A percentile compares a stretch with the other conserved stretches of the same genome.
Evolutionary conservation across 2,888 invertebrate genomes (phyloP).

Genomic region (Nemapogon koenigi): DNA sequence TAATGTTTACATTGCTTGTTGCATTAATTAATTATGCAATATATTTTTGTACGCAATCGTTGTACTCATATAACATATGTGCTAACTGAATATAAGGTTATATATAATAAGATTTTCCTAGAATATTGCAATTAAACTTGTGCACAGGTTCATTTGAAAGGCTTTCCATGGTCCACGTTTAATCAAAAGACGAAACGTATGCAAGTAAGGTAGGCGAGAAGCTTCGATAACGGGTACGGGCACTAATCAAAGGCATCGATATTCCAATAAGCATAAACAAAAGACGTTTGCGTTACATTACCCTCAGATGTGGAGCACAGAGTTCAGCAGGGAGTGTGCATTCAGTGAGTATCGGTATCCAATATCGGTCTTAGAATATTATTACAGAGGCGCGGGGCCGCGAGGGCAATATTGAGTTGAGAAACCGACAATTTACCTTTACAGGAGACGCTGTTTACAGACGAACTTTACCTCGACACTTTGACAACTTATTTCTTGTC

Average conservation of each 20-base stretch:
- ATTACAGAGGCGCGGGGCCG: constrained; percentile 43
- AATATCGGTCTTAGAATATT: constrained; percentile 53
- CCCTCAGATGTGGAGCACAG: constrained; percentile 30
- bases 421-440: constrained; percentile 60
- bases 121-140: no score
- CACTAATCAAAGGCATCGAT: constrained; percentile 13
- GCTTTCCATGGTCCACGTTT: no score
- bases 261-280: constrained; percentile 41
- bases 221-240: not conserved
- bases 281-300: constrained; percentile 46
- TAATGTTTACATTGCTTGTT: no score
- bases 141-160: no score
- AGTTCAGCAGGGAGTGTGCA: constrained; percentile 24
- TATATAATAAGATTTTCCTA: no score
- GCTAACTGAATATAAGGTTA: no score
- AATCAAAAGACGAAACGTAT: no score
- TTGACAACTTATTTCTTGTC: constrained; percentile 64
- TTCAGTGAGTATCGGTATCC: constrained; percentile 40
- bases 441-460: constrained; percentile 51
- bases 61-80: no score
- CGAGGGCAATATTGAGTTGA: constrained; percentile 53
- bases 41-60: no score
- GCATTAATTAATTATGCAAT: no score
- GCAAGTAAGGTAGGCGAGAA: no score
- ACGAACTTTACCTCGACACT: constrained; percentile 57